These are phyloP conservation scores for Sebastes variabilis DNA, from an alignment of 2,797 vertebrate species.

Conservation along the genomic window DNA sequence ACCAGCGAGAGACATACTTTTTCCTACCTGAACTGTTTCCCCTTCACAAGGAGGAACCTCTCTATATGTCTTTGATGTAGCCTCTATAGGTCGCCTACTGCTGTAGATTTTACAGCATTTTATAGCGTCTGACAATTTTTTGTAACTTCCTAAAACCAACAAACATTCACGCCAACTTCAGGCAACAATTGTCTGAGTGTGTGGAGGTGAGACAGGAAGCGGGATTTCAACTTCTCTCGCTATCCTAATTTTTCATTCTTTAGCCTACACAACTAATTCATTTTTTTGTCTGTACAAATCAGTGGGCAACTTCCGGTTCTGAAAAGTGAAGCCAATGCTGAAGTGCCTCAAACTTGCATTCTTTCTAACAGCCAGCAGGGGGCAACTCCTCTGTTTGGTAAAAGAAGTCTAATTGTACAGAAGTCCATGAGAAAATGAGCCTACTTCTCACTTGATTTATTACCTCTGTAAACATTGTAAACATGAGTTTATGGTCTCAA, in stretches of 20 bases:
- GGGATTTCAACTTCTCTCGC: too few relatives aligned
- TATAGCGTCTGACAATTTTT: not conserved
- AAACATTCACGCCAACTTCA: not conserved
- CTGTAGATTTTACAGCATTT: not conserved
- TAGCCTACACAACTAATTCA: not conserved
- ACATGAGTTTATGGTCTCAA: too few relatives aligned
- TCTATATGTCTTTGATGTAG: not conserved
- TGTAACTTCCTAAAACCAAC: not conserved
- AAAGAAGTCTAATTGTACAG: too few relatives aligned
- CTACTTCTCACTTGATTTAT: too few relatives aligned
- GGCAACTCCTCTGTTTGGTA: too few relatives aligned
- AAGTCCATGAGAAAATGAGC: too few relatives aligned
- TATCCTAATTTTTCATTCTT: not conserved
- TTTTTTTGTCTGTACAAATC: too few relatives aligned
- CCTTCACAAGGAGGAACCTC: not conserved
- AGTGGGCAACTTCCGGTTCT: too few relatives aligned
- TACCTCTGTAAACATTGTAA: too few relatives aligned
- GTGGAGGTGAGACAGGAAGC: not conserved
- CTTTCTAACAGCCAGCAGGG: too few relatives aligned
- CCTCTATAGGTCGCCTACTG: not conserved
- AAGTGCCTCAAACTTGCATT: too few relatives aligned
- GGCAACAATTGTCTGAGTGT: not conserved
- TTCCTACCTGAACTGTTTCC: constrained; percentile 17
- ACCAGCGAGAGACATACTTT: not conserved
- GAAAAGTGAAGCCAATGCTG: too few relatives aligned